These are phyloP conservation scores for Acrossocheilus fasciatus DNA, from an alignment of 2,797 vertebrate species.

Conservation along the genomic window DNA sequence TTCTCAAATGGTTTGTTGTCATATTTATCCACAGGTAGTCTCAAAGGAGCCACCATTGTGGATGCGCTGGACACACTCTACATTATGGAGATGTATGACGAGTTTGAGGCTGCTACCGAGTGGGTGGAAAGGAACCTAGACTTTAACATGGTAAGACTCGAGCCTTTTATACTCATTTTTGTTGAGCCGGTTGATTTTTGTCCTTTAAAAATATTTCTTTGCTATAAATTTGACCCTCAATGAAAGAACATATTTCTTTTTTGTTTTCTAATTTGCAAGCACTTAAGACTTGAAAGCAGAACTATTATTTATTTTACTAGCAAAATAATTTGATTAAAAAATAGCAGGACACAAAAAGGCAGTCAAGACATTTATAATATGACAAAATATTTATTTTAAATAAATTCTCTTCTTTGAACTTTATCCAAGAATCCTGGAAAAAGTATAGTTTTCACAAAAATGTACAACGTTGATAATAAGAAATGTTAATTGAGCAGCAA, in stretches of 20 bases:
- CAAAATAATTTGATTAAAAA: not conserved
- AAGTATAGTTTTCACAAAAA: not conserved
- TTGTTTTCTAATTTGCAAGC: not conserved
- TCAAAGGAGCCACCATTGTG: conserved; percentile 97
- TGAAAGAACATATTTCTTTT: not conserved
- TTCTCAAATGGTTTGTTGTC: conserved; percentile 54
- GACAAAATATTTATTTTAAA: not conserved
- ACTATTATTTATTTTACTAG: not conserved
- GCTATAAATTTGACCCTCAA: not conserved
- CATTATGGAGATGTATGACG: conserved; percentile 96
- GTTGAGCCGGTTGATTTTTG: not conserved
- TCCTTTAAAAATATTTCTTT: not conserved
- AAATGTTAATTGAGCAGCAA: not conserved
- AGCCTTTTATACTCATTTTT: not conserved
- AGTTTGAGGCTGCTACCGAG: conserved; percentile 91
- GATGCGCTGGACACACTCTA: conserved; percentile 95
- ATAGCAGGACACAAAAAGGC: not conserved
- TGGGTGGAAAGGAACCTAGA: conserved; percentile 96
- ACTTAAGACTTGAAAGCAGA: not conserved
- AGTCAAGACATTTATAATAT: not conserved
- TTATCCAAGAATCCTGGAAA: not conserved
- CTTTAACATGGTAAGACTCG: conserved; percentile 91
- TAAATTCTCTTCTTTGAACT: not conserved
- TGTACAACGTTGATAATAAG: not conserved
- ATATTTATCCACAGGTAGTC: conserved; percentile 85